phyloP scores from a whole-genome alignment of 2,888 invertebrate genomes.

The Cryptosula pallasiana region DNA sequence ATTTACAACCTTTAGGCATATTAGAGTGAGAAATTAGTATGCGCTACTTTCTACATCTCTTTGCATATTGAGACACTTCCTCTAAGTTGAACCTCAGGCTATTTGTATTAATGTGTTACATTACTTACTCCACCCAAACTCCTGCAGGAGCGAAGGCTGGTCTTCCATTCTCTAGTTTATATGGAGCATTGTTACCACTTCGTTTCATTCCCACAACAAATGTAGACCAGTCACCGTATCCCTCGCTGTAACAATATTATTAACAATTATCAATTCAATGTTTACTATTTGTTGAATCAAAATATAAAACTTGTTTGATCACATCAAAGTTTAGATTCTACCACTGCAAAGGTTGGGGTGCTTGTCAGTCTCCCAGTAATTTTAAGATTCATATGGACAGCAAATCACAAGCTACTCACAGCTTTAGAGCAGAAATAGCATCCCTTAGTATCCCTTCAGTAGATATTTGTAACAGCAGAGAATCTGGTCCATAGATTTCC shows the following conservation, averaged over 20 bases:
- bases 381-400: background rate
- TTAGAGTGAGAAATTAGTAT: too few relatives aligned
- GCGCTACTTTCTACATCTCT: too few relatives aligned
- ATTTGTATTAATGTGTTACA: too few relatives aligned
- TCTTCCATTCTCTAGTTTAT: background rate
- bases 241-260: background rate
- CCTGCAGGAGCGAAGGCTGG: background rate
- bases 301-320: too few relatives aligned
- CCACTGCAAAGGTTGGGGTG: too few relatives aligned
- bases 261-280: too few relatives aligned
- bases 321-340: too few relatives aligned
- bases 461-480: background rate
- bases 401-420: background rate
- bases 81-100: too few relatives aligned
- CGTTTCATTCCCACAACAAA: background rate
- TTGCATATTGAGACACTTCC: too few relatives aligned
- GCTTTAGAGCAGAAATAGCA: background rate
- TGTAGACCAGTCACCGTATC: background rate
- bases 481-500: background rate
- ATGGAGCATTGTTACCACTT: background rate
- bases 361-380: too few relatives aligned
- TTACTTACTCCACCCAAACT: background rate
- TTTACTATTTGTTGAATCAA: too few relatives aligned
- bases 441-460: background rate
- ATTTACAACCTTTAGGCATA: too few relatives aligned